Conservation (phyloP, 1,140 invertebrate species). For the Sitobion miscanthi region DNA sequence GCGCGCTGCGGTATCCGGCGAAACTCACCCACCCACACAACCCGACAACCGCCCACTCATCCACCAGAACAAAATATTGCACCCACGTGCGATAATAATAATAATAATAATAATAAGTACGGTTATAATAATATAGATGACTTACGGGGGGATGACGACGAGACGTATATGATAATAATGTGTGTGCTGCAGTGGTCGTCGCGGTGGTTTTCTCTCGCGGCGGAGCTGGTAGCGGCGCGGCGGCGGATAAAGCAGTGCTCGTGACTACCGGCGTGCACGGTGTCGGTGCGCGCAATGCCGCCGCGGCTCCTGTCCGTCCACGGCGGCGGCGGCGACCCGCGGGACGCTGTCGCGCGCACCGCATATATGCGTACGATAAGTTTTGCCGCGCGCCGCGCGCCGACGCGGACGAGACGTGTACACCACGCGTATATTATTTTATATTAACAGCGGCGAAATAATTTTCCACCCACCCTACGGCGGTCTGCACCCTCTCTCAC, state of each 20-base stretch:
- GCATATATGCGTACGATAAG: not conserved
- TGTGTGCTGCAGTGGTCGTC: not conserved
- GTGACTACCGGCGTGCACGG: slow-evolving; percentile 24
- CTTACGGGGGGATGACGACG: not conserved
- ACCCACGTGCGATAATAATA: not conserved
- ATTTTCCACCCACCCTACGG: no score
- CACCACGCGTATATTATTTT: slow-evolving; percentile 2
- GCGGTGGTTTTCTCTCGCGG: not conserved
- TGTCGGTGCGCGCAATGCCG: slow-evolving; percentile 34
- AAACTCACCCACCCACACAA: not conserved
- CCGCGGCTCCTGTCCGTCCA: not conserved
- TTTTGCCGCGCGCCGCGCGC: slow-evolving; percentile 35
- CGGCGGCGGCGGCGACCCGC: not conserved
- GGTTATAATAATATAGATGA: not conserved
- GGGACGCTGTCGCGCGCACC: not conserved
- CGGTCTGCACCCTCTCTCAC: not conserved
- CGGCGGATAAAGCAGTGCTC: not conserved
- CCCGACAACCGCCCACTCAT: no score
- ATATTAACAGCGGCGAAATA: slow-evolving; percentile 31
- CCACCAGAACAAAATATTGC: no score
- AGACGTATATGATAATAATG: not conserved
- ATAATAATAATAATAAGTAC: not conserved
- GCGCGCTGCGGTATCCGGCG: not conserved
- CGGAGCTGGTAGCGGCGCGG: not conserved
- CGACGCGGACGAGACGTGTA: slow-evolving; percentile 14